A percentile compares a stretch with the other conserved stretches of the same genome.
phyloP scores from a whole-genome alignment of 1,140 invertebrate genomes.

The Maconellicoccus hirsutus region DNA sequence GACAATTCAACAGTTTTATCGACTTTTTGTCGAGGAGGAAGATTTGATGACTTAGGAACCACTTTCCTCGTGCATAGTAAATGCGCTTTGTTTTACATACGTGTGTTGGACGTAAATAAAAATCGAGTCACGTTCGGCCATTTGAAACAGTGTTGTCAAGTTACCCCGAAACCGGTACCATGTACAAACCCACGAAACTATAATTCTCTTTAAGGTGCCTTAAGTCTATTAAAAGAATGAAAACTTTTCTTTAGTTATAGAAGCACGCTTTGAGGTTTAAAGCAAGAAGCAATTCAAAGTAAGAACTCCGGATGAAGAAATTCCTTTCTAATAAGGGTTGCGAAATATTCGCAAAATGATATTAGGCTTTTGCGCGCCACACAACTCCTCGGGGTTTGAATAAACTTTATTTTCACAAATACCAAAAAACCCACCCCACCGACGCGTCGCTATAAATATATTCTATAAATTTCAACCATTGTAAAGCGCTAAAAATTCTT shows the following conservation, averaged over 20 bases:
- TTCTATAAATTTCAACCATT: too few species aligned
- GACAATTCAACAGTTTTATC: too few species aligned
- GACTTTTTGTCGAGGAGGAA: too few species aligned
- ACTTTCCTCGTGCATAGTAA: neutral
- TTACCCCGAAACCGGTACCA: neutral
- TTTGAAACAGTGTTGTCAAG: neutral
- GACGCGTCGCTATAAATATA: too few species aligned
- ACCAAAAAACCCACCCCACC: neutral
- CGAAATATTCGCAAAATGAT: neutral
- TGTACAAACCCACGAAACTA: neutral
- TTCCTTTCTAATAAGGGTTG: slow-evolving; percentile 1
- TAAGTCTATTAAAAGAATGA: slow-evolving; percentile 1
- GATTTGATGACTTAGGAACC: too few species aligned
- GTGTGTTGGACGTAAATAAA: neutral
- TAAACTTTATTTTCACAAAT: neutral
- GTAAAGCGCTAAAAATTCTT: too few species aligned
- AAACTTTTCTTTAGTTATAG: neutral
- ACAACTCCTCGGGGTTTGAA: slow-evolving; percentile 1
- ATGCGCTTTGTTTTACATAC: neutral
- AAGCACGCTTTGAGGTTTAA: slow-evolving; percentile 3
- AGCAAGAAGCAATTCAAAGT: neutral
- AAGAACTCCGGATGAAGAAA: neutral
- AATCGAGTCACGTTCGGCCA: neutral
- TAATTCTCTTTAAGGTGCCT: slow-evolving; percentile 8
- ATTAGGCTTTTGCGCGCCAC: neutral